These are phyloP conservation scores for Vulpes ferrilata DNA, from an alignment of 2,113 vertebrate genomes.

Conservation along the genomic window DNA sequence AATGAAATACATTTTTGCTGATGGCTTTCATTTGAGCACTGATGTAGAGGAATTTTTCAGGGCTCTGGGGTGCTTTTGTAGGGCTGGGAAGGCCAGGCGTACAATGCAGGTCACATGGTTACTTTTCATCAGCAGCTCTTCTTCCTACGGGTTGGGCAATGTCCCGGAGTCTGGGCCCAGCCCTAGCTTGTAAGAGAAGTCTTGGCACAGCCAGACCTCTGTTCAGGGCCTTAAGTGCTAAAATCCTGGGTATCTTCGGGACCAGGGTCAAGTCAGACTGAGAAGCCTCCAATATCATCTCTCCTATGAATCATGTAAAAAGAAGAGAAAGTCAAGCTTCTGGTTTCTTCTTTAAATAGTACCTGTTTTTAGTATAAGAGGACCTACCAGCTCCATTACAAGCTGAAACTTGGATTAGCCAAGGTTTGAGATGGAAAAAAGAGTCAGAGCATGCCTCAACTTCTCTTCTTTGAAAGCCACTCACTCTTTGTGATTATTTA, in stretches of 20 bases:
- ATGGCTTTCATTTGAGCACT: conserved; percentile 41
- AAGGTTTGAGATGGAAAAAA: neutral
- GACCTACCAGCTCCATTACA: neutral
- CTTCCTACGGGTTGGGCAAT: neutral
- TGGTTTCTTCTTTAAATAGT: conserved; percentile 8
- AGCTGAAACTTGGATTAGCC: neutral
- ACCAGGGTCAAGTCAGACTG: neutral
- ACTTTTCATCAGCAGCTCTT: neutral
- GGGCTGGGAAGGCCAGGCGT: neutral
- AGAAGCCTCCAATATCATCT: neutral
- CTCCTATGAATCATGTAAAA: neutral
- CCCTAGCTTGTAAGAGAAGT: neutral
- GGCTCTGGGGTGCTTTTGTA: neutral
- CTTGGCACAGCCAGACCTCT: neutral
- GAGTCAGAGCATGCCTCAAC: neutral
- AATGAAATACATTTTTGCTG: conserved; percentile 49
- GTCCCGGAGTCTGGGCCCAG: neutral
- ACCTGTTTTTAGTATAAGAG: neutral
- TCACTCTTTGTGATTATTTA: neutral
- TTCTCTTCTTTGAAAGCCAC: neutral
- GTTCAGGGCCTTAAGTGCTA: neutral
- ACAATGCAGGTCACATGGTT: neutral
- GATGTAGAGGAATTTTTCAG: neutral
- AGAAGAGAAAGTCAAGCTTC: neutral
- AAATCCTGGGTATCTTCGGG: neutral